Percentiles rank a stretch among this genome's conserved stretches.
phyloP scores from a whole-genome alignment of 2,797 vertebrate species.

The Botia almorhae region DNA sequence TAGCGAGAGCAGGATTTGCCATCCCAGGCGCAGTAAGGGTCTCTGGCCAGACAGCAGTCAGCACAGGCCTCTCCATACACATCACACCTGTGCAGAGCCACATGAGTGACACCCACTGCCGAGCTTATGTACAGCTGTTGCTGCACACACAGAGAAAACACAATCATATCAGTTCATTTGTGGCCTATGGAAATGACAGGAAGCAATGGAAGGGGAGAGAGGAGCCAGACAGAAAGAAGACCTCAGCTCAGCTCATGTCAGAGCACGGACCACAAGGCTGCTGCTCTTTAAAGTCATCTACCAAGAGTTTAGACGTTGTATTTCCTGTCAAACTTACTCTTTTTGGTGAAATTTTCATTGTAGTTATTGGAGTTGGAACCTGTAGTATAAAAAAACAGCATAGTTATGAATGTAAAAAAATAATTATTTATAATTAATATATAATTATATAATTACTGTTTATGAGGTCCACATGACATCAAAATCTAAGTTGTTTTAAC shows the following conservation, averaged over 20 bases:
- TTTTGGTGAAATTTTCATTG: conserved; percentile 99
- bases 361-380: conserved; percentile 92
- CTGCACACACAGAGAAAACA: conserved; percentile 69
- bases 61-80: conserved; percentile 95
- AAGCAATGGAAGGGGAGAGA: no score
- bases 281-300: no score
- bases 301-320: no score
- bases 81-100: conserved; percentile 95
- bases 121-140: conserved; percentile 98
- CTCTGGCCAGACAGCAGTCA: conserved; percentile 95
- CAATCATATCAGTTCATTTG: no score
- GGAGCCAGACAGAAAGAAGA: no score
- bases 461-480: no score
- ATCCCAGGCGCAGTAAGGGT: conserved; percentile 98
- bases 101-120: conserved; percentile 89
- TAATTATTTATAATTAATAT: background rate
- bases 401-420: background rate
- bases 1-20: conserved; percentile 97
- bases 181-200: background rate
- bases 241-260: background rate
- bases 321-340: conserved; percentile 79
- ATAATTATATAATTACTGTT: no score
- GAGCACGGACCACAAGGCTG: background rate
- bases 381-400: conserved; percentile 65
- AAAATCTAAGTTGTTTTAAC: no score